Base-by-base conservation (phyloP, 2,797 vertebrate species). In the Melanotaenia parkinsoni region DNA sequence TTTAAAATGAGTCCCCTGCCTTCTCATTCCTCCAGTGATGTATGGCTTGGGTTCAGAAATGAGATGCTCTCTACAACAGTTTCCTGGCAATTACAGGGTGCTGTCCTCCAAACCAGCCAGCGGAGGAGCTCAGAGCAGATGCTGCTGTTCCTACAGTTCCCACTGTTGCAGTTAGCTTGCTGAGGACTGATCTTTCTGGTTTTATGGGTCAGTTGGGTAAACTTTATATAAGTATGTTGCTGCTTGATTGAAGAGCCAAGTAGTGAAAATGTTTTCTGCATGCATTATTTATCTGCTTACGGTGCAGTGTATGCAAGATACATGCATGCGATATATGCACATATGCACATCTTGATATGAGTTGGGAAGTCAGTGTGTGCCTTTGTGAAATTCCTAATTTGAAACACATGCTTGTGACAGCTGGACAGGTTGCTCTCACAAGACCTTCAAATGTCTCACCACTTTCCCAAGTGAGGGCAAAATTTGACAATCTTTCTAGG, bases 1-100 rank as follows among this genome's bases (percentile, higher is more conserved):
- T 82, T 33, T 33, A 7, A 89, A 90, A 91, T 82, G 79, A 80
- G 70, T 68, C 77, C 18, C 71, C 70, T 88, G 74, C 92, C 93
- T 92, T 93, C 84, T 94, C 92, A 93, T 94, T 95, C 87, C 65
- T 86, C 70, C 72, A 7, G 79, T 93, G 92, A 93, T 93, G 89
- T 91, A 93, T 91, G 89, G 82, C 89, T 89, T 84, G 62, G 60
- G 73, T 88, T 90, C 87, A 80, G 80, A 91, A 87, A 91, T 86
- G 80, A 90, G 79, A 71, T 83, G 77, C 88, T 91, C 87, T 60
- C 81, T 82, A 72, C 79, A 81, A 80, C 85, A 82, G 86, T 85
- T 88, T 88, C 88, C 86, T 85, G 72, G 75, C 91, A 93, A 95
- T 95, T 95, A 95, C 91, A 95, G 93, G 89, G 86, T 59, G 63